These are phyloP conservation scores for Sciurus vulgaris DNA, from an alignment of 2,797 vertebrate species.

Conservation along the genomic window DNA sequence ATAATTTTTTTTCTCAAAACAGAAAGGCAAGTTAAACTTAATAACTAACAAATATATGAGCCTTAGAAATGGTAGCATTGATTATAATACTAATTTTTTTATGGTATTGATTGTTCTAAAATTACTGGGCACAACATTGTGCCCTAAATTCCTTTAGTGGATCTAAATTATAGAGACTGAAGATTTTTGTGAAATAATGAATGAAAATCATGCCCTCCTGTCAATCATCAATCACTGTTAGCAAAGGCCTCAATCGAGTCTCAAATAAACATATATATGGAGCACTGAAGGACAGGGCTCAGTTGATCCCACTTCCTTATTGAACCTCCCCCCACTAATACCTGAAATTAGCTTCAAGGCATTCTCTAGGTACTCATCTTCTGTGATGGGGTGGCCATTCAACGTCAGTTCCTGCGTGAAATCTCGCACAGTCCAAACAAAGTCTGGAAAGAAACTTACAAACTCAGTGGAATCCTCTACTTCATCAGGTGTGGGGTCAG, in stretches of 20 bases:
- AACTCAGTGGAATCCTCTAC: slow-evolving; percentile 68
- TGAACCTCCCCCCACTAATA: background rate
- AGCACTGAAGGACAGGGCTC: background rate
- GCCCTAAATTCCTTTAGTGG: background rate
- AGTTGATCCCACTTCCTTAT: background rate
- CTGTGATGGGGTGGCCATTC: slow-evolving; percentile 69
- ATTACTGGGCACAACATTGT: background rate
- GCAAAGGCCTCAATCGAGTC: background rate
- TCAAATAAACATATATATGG: background rate
- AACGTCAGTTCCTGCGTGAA: slow-evolving; percentile 83
- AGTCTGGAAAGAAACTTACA: slow-evolving; percentile 85
- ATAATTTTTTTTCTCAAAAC: background rate
- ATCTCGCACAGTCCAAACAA: slow-evolving; percentile 88
- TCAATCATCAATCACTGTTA: background rate
- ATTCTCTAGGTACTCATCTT: slow-evolving; percentile 87
- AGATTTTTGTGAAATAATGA: background rate
- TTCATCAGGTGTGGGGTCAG: background rate
- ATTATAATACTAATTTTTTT: background rate
- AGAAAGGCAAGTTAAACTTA: background rate
- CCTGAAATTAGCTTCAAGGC: slow-evolving; percentile 80
- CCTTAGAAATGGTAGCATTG: background rate
- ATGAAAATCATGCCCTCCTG: background rate
- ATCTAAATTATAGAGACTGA: background rate
- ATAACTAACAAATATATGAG: background rate
- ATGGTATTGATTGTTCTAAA: background rate